Evolutionary conservation across 2,888 invertebrate genomes (phyloP).

Genomic region (Cryptocephalus primarius): DNA sequence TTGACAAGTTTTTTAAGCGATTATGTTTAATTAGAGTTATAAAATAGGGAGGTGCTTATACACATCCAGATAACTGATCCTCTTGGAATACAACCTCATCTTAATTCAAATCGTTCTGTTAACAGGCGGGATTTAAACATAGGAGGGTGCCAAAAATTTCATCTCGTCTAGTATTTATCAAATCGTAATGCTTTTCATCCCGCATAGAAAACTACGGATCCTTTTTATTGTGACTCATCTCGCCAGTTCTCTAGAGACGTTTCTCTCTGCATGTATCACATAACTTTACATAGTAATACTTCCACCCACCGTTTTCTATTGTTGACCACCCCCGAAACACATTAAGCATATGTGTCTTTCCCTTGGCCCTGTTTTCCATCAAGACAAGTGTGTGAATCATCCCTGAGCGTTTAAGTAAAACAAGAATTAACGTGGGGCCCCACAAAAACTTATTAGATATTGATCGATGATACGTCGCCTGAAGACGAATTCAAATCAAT

Average conservation of each 20-base stretch:
- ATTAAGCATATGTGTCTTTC: constrained; percentile 33
- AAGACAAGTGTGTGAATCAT: constrained; percentile 15
- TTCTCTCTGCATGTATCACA: constrained; percentile 16
- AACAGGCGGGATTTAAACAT: no score
- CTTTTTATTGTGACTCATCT: constrained; percentile 7
- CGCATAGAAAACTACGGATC: neutral
- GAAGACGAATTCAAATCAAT: no score
- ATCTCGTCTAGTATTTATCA: neutral
- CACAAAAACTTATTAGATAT: no score
- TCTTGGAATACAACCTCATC: no score
- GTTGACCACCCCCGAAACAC: constrained; percentile 21
- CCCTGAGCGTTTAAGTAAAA: neutral
- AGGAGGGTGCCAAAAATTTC: no score
- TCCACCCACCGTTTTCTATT: constrained; percentile 10
- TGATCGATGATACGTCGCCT: no score
- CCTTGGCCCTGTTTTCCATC: constrained; percentile 16
- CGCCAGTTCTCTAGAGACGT: constrained; percentile 6
- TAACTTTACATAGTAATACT: constrained; percentile 20
- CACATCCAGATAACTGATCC: no score
- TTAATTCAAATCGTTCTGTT: no score
- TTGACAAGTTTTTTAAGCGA: no score
- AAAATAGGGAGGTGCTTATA: no score
- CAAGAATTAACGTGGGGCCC: no score
- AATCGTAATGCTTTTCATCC: neutral
- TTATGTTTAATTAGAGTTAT: no score